Conservation (phyloP, 2,113 vertebrate species). For the Heteronetta atricapilla region DNA sequence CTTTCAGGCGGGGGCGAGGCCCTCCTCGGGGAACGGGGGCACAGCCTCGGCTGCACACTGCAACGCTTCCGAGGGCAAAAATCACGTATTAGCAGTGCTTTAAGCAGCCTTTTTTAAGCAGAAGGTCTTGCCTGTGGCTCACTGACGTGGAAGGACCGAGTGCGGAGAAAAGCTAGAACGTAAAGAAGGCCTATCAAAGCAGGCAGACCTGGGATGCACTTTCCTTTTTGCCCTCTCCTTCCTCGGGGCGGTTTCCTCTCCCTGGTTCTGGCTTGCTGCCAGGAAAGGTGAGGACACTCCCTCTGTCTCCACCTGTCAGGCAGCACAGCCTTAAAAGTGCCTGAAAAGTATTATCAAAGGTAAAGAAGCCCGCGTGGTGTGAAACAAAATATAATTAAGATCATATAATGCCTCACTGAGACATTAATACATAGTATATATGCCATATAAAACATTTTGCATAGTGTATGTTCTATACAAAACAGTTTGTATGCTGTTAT, state of each 20-base stretch:
- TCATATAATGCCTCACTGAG: not conserved
- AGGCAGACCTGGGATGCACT: not conserved
- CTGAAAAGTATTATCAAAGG: rapidly evolving
- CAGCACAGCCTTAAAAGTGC: rapidly evolving
- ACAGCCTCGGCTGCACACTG: not conserved
- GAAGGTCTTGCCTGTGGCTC: not conserved
- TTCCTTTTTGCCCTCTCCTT: not conserved
- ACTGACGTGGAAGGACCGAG: rapidly evolving
- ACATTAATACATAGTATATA: rapidly evolving
- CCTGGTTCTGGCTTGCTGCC: not conserved
- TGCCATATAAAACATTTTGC: too few species aligned
- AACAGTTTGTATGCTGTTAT: too few species aligned
- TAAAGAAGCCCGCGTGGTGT: rapidly evolving
- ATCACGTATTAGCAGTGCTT: rapidly evolving
- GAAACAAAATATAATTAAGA: too few species aligned
- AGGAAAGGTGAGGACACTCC: not conserved
- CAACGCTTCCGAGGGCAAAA: not conserved
- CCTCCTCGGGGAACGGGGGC: not conserved
- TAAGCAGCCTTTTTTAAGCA: not conserved
- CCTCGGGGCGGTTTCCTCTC: not conserved
- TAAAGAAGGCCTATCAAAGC: too few species aligned
- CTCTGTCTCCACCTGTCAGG: not conserved
- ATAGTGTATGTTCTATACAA: too few species aligned
- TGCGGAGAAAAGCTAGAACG: rapidly evolving
- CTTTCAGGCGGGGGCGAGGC: not conserved